Evolutionary conservation across 1,140 invertebrate genomes (phyloP), one percentile per base, ranked within the genome.

Genomic region (Spodoptera litura): DNA sequence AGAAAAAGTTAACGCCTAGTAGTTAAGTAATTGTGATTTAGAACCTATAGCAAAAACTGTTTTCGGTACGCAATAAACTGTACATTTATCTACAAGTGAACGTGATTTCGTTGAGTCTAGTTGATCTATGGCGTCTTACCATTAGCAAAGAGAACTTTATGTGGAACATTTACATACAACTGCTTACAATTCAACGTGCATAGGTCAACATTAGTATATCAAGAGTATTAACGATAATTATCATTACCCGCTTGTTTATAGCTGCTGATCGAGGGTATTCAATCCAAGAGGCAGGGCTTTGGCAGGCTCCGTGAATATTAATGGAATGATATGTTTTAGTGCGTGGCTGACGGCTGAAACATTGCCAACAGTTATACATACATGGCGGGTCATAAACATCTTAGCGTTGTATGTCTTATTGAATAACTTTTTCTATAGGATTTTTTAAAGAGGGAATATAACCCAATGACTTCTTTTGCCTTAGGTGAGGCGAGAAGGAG

Each of bases 261-360:
- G 15, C 11, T 38, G 59, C 59, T 79, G 59, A 79, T 73, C 38
- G 56, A 44, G 66, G 51, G 49, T 64, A 80, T 80, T 70, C 75
- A 74, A 68, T 74, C 49, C 38, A 78, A 73, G 62, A 66, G n/a
- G 27, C 38, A 72, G 49, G 55, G 52, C 52, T 74, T 81, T 81
- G 80, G 80, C 80, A 78, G 53, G 27, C 49, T 15, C 31, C 56
- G 51, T 81, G 80, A 81, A 81, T 81, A 78, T 75, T 81, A 81
- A 81, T 78, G 71, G 71, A 78, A 74, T 80, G 44, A 80, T 68
- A 80, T 81, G 58, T 78, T 77, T 81, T 75, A 81, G 76, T 75
- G 56, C 71, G 71, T 27, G 64, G 10, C 62, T 81, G 72, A 78
- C 49, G 70, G 56, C 56, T 78, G 77, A 78, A 81, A 62, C 58